Evolutionary conservation across 1,140 invertebrate species (phyloP).

Genomic region (Rhizoglyphus robini): DNA sequence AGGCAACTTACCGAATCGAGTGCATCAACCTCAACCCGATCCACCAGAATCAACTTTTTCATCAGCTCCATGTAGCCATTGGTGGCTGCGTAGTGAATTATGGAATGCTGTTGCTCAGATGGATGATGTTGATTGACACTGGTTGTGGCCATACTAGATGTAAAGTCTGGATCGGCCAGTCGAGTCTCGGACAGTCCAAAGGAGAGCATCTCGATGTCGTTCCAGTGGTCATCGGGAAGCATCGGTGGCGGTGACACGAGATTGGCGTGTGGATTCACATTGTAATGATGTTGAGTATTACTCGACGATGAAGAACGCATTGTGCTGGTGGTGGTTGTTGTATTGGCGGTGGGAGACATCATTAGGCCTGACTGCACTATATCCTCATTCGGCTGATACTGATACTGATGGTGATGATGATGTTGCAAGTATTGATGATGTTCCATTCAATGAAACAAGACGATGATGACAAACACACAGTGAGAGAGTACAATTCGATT

Average conservation of each 20-base stretch:
- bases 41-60: neutral
- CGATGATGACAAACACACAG: too few relatives aligned
- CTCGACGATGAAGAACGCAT: too few relatives aligned
- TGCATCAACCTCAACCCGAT: neutral
- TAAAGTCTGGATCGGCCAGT: too few relatives aligned
- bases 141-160: too few relatives aligned
- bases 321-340: too few relatives aligned
- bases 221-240: neutral
- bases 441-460: too few relatives aligned
- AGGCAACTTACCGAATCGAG: neutral
- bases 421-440: too few relatives aligned
- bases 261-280: neutral
- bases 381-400: too few relatives aligned
- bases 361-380: too few relatives aligned
- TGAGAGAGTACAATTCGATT: too few relatives aligned
- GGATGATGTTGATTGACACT: neutral
- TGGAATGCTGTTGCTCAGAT: neutral
- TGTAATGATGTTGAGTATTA: neutral
- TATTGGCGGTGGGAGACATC: too few relatives aligned
- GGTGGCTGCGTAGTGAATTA: conserved; percentile 4
- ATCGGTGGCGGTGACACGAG: neutral
- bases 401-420: too few relatives aligned
- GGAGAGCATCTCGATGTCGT: neutral
- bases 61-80: conserved; percentile 28
- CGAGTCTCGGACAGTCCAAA: neutral